Conservation (phyloP, 1,140 invertebrate species). For the Brachionus koreanus region DNA sequence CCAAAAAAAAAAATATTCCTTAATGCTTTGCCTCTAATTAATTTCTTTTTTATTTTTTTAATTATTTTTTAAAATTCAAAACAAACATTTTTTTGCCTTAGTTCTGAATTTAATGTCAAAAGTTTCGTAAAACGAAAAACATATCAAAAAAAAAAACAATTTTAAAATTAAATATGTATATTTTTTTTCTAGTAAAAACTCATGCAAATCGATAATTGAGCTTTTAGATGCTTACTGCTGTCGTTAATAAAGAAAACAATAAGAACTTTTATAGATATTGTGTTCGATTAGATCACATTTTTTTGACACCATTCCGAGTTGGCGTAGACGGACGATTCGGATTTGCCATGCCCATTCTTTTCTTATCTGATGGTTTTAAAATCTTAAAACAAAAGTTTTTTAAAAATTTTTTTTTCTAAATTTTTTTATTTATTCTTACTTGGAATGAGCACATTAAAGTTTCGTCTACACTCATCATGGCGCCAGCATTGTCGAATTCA, state of each 20-base stretch:
- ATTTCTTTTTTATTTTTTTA: background rate
- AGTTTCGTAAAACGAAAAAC: slow-evolving; percentile 8
- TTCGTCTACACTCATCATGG: slow-evolving; percentile 99
- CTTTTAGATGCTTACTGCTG: background rate
- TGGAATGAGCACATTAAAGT: slow-evolving; percentile 96
- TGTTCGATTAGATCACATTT: slow-evolving; percentile 2
- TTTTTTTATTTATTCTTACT: slow-evolving; percentile 49
- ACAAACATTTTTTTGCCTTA: background rate
- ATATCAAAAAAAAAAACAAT: background rate
- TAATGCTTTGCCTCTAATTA: background rate
- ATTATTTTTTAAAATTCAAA: background rate
- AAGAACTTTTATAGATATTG: background rate
- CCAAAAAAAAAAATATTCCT: background rate
- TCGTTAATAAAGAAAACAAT: background rate
- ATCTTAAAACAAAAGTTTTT: slow-evolving; percentile 4
- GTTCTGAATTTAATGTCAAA: background rate
- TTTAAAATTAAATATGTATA: slow-evolving; percentile 4
- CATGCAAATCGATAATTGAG: background rate
- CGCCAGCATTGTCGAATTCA: slow-evolving; percentile 98
- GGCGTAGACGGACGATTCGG: slow-evolving; percentile 35
- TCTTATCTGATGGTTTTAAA: slow-evolving; percentile 44
- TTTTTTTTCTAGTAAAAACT: background rate
- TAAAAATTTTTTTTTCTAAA: no score
- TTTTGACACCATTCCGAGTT: slow-evolving; percentile 35
- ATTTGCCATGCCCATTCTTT: background rate